Percentiles rank a stretch among this genome's conserved stretches.
Evolutionary conservation across 2,888 invertebrate genomes (phyloP).

Genomic region (Bhutanitis thaidina): DNA sequence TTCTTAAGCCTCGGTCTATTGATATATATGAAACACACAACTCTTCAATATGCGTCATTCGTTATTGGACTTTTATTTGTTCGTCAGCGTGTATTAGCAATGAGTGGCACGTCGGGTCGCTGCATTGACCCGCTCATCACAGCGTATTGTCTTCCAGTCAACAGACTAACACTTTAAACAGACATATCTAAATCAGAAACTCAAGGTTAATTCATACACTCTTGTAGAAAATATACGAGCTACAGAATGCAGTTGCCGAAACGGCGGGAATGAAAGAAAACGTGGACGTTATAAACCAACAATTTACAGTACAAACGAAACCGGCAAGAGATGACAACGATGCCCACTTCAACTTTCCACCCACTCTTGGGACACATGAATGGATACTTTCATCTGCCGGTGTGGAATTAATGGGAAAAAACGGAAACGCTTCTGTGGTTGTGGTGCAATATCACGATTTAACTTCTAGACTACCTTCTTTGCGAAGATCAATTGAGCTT

Average conservation of each 20-base stretch:
- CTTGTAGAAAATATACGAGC: constrained; percentile 66
- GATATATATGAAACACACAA: too few species aligned
- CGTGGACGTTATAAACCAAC: constrained; percentile 45
- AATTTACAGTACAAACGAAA: constrained; percentile 54
- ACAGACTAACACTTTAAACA: too few species aligned
- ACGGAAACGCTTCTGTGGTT: constrained; percentile 58
- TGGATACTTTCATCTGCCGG: constrained; percentile 60
- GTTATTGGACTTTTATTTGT: too few species aligned
- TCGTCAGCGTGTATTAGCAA: too few species aligned
- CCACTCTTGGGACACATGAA: constrained; percentile 41
- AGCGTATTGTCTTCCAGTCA: too few species aligned
- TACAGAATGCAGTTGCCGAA: constrained; percentile 59
- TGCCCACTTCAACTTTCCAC: constrained; percentile 54
- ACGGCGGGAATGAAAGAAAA: constrained; percentile 56
- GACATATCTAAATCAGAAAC: too few species aligned
- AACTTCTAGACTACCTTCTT: constrained; percentile 80
- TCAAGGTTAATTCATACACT: too few species aligned
- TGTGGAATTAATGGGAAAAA: constrained; percentile 52
- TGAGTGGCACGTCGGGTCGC: too few species aligned
- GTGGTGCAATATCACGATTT: constrained; percentile 83
- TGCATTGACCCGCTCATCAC: too few species aligned
- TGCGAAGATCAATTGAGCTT: constrained; percentile 80
- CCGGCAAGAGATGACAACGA: constrained; percentile 49
- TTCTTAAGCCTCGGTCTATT: too few species aligned
- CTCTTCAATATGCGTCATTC: too few species aligned